Conservation (phyloP, 1,140 invertebrate genomes). For the Drosophila nasuta region DNA sequence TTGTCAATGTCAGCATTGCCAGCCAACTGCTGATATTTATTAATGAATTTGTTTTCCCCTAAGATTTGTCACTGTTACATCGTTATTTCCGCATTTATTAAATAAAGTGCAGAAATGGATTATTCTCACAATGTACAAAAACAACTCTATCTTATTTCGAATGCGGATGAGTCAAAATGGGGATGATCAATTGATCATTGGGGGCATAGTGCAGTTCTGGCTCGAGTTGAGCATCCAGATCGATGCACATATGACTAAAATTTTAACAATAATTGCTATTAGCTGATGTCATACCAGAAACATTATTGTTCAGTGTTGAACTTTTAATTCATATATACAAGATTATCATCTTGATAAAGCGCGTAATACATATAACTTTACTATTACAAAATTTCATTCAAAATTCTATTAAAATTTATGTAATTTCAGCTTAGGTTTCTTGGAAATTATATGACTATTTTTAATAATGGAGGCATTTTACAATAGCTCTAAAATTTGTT, state of each 20-base stretch:
- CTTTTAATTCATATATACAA: constrained; percentile 1
- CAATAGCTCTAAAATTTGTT: too few species aligned
- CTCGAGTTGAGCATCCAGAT: constrained; percentile 18
- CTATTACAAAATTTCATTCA: neutral
- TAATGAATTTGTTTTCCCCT: constrained; percentile 43
- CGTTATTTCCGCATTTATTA: constrained; percentile 51
- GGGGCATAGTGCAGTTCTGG: constrained; percentile 33
- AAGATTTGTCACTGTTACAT: constrained; percentile 50
- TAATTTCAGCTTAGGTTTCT: neutral
- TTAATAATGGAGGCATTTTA: too few species aligned
- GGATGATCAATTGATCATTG: constrained; percentile 26
- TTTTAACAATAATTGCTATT: constrained; percentile 25
- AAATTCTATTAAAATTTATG: neutral
- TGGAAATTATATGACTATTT: too few species aligned
- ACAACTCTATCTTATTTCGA: constrained; percentile 15
- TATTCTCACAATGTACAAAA: constrained; percentile 56
- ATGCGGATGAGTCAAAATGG: constrained; percentile 26
- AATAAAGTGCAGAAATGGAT: constrained; percentile 67
- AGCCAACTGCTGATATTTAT: constrained; percentile 41
- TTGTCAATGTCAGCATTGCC: constrained; percentile 3
- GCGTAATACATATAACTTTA: neutral
- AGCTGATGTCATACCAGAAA: constrained; percentile 44
- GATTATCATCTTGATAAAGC: neutral
- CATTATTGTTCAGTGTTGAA: constrained; percentile 1
- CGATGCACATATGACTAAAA: constrained; percentile 25